Conservation (phyloP, 2,797 vertebrate species). For the Eulemur rubriventer region DNA sequence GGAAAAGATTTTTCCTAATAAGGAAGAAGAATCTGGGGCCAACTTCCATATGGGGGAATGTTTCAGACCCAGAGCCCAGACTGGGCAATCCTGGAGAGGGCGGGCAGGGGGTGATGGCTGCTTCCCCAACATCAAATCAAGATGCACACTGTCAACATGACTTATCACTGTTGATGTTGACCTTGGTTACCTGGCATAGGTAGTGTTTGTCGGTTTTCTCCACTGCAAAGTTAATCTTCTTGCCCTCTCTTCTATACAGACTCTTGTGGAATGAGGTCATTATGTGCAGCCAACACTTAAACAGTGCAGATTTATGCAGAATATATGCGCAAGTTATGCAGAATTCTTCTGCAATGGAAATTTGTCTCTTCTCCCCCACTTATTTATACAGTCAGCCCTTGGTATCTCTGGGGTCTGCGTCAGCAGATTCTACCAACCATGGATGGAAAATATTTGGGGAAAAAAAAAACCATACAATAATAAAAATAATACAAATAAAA, state of each 20-base stretch:
- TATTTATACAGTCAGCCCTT: neutral
- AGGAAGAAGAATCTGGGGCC: neutral
- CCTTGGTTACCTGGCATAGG: no score
- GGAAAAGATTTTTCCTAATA: neutral
- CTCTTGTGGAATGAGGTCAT: neutral
- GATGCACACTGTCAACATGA: neutral
- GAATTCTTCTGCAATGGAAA: neutral
- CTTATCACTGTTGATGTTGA: neutral
- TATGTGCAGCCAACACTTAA: neutral
- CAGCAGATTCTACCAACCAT: neutral
- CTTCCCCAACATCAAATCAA: neutral
- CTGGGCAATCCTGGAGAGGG: neutral
- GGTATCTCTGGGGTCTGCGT: neutral
- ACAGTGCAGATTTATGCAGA: neutral
- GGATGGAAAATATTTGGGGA: neutral
- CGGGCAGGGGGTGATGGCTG: neutral
- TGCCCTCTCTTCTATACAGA: neutral
- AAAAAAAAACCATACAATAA: neutral
- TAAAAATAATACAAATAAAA: neutral
- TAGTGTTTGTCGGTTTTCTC: neutral
- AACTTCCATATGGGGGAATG: neutral
- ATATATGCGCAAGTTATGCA: neutral
- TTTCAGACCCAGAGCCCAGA: neutral
- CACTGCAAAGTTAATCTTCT: neutral
- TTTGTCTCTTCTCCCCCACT: neutral